Evolutionary conservation across 2,797 vertebrate genomes (phyloP), one percentile per base, ranked within the genome.

Genomic region (Masticophis lateralis): DNA sequence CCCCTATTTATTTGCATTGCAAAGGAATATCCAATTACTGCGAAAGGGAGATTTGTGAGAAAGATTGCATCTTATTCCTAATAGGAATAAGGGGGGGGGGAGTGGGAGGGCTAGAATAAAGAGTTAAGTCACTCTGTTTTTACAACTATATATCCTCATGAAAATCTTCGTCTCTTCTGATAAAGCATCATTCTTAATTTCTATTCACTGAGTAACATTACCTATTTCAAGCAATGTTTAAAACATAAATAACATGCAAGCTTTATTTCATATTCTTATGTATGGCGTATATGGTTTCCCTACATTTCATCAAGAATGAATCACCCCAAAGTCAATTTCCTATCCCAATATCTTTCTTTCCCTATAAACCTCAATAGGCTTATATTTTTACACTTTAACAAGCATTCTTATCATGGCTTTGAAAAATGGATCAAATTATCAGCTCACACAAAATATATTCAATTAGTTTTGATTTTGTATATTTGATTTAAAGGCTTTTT

Each of bases 401-500:
- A 96, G 95, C 92, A 94, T 97, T 94, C 95, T 89, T 96, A 95
- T 96, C 96, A 96, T 93, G 79, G 92, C 94, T 95, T 96, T 97
- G 96, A 97, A 96, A 97, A 96, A 97, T 96, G 55, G 95, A 96
- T 96, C 93, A 94, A 74, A 86, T 96, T 97, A 96, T 97, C 96
- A 96, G 94, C 94, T 90, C 92, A 93, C 91, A 94, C 90, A 91
- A 96, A 96, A 93, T 57, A 89, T 95, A 96, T 94, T 96, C 95
- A 97, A 96, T 97, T 97, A 97, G 95, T 95, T 95, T 96, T 94
- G 95, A 97, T 97, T 97, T 95, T 92, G 91, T 96, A 86, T 96
- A 95, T 97, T 96, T 96, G 97, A 97, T 97, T 96, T 97, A 97
- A 96, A 96, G 94, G 94, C 89, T 96, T 97, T 86, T 96, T 97